Conservation (phyloP, 2,888 invertebrate species). For the Noctua janthina region DNA sequence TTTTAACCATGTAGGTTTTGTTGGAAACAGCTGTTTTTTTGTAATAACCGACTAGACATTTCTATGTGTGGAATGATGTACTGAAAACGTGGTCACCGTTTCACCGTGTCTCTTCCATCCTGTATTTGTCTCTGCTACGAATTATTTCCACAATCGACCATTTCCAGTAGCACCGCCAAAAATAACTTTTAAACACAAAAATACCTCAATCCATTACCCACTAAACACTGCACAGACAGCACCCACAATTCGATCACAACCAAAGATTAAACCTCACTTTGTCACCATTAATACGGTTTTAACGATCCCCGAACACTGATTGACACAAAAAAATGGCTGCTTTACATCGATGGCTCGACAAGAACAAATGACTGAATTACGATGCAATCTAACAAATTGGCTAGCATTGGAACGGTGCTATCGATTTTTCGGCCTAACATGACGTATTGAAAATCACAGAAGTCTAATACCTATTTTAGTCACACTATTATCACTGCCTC, state of each 20-base stretch:
- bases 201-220: neutral
- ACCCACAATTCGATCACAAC: slow-evolving; percentile 18
- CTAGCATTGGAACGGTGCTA: slow-evolving; percentile 43
- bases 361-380: slow-evolving; percentile 60
- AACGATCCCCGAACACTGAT: slow-evolving; percentile 34
- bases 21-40: too few species aligned
- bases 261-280: slow-evolving; percentile 45
- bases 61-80: too few species aligned
- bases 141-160: neutral
- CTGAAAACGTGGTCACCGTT: too few species aligned
- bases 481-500: neutral
- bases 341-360: slow-evolving; percentile 52
- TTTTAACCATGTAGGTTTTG: too few species aligned
- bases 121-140: neutral
- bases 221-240: neutral
- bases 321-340: slow-evolving; percentile 43
- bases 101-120: too few species aligned
- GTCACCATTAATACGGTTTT: slow-evolving; percentile 28
- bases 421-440: slow-evolving; percentile 37
- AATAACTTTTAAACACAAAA: neutral
- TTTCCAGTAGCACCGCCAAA: neutral
- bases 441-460: slow-evolving; percentile 4
- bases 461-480: slow-evolving; percentile 7
- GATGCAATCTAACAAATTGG: slow-evolving; percentile 61
- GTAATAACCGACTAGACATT: too few species aligned